Evolutionary conservation across 2,888 invertebrate genomes (phyloP).

Genomic region (Apamea crenata): DNA sequence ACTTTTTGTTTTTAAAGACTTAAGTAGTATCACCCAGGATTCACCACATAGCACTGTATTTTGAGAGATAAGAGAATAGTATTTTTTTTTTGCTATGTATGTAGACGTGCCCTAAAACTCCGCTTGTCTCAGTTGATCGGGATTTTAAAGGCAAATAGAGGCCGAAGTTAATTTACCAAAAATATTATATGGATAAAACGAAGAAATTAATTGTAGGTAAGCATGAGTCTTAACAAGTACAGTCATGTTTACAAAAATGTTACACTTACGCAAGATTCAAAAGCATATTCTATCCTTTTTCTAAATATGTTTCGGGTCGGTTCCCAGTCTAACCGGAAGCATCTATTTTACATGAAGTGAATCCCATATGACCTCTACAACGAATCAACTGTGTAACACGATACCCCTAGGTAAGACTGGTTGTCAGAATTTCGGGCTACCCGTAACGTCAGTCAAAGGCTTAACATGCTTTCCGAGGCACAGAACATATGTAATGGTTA

Average conservation of each 20-base stretch:
- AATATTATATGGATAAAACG: neutral
- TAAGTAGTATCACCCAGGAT: too few relatives aligned
- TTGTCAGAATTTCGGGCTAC: neutral
- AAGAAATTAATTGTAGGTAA: neutral
- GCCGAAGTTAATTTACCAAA: neutral
- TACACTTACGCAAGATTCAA: too few relatives aligned
- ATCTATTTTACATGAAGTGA: neutral
- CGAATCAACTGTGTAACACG: neutral
- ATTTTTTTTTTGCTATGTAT: too few relatives aligned
- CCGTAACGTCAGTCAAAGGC: neutral
- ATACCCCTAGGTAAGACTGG: neutral
- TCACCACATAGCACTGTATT: too few relatives aligned
- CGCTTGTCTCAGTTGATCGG: neutral
- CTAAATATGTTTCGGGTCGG: neutral
- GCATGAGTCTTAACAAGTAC: neutral
- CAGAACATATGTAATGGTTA: neutral
- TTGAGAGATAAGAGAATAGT: too few relatives aligned
- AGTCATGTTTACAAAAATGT: neutral
- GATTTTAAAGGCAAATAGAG: neutral
- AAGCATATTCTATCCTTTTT: neutral
- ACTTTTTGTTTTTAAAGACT: neutral
- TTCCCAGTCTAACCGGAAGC: neutral
- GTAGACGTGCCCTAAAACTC: too few relatives aligned
- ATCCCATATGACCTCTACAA: neutral
- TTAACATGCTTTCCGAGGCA: neutral